These are phyloP conservation scores for Drosophila kanapiae DNA, from an alignment of 1,140 invertebrate species.

Conservation along the genomic window DNA sequence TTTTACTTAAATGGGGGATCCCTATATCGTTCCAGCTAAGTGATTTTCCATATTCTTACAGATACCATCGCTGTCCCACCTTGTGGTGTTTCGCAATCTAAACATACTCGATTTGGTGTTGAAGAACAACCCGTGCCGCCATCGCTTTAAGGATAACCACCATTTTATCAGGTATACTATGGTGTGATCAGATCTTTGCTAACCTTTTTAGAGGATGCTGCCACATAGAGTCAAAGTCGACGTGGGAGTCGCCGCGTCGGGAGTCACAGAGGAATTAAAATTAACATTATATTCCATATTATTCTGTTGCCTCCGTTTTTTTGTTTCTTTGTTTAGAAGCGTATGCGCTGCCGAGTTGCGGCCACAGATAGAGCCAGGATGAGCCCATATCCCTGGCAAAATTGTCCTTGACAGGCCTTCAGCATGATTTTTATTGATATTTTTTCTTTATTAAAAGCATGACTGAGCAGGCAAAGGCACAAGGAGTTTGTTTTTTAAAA, in stretches of 20 bases:
- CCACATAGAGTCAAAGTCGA: slow-evolving; percentile 12
- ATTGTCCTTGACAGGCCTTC: background rate
- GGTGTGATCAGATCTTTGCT: slow-evolving; percentile 36
- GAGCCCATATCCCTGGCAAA: background rate
- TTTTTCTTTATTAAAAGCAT: background rate
- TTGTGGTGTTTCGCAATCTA: slow-evolving; percentile 90
- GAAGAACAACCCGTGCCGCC: slow-evolving; percentile 92
- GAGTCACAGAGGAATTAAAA: slow-evolving; percentile 40
- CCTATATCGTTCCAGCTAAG: too few relatives aligned
- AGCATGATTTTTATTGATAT: background rate
- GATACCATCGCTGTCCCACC: slow-evolving; percentile 89
- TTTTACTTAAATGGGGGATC: too few relatives aligned
- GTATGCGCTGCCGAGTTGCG: slow-evolving; percentile 6
- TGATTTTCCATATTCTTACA: slow-evolving; percentile 82
- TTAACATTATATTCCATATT: slow-evolving; percentile 38
- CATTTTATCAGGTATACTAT: slow-evolving; percentile 93
- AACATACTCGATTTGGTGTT: slow-evolving; percentile 91
- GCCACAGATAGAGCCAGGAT: slow-evolving; percentile 1
- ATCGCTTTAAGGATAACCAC: slow-evolving; percentile 91
- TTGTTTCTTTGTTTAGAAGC: slow-evolving; percentile 1
- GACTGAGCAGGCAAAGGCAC: slow-evolving; percentile 57
- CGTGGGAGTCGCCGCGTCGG: slow-evolving; percentile 51
- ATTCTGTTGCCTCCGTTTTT: slow-evolving; percentile 41
- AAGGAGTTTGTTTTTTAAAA: background rate
- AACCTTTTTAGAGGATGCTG: slow-evolving; percentile 24